Conservation (phyloP, 2,113 vertebrate species). For the Ctenomys sociabilis region DNA sequence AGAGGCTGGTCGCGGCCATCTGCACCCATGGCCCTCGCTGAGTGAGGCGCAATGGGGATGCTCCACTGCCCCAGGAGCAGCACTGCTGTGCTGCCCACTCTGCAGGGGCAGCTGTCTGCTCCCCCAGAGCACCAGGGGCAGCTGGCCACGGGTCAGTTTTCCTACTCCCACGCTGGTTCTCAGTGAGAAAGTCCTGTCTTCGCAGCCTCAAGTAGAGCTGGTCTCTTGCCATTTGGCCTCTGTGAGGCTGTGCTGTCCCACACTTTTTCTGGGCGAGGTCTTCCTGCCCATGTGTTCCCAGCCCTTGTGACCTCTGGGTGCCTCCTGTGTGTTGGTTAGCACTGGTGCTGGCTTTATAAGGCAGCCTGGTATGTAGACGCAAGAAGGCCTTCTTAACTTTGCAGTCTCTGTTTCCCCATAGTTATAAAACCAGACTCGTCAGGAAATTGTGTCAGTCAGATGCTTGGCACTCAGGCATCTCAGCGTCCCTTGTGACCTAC, state of each 20-base stretch:
- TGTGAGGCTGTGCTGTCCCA: not conserved
- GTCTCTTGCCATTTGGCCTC: slow-evolving; percentile 29
- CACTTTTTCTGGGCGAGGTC: not conserved
- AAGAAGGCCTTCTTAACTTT: not conserved
- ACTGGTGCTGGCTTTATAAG: not conserved
- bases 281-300: not conserved
- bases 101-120: slow-evolving; percentile 68
- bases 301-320: slow-evolving; percentile 8
- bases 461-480: not conserved
- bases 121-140: slow-evolving; percentile 70
- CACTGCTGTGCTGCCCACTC: slow-evolving; percentile 21
- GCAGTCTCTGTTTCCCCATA: not conserved
- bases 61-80: slow-evolving; percentile 79
- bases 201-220: not conserved
- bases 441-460: not conserved
- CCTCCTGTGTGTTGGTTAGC: slow-evolving; percentile 3
- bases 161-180: slow-evolving; percentile 53
- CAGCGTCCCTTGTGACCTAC: not conserved
- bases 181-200: slow-evolving; percentile 60
- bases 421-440: not conserved
- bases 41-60: slow-evolving; percentile 86
- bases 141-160: slow-evolving; percentile 63
- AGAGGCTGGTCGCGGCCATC: slow-evolving; percentile 94
- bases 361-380: not conserved
- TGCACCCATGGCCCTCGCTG: slow-evolving; percentile 92